A percentile compares a stretch with the other conserved stretches of the same genome.
Conservation (phyloP, 2,888 invertebrate species). For the Pediacus dermestoides region DNA sequence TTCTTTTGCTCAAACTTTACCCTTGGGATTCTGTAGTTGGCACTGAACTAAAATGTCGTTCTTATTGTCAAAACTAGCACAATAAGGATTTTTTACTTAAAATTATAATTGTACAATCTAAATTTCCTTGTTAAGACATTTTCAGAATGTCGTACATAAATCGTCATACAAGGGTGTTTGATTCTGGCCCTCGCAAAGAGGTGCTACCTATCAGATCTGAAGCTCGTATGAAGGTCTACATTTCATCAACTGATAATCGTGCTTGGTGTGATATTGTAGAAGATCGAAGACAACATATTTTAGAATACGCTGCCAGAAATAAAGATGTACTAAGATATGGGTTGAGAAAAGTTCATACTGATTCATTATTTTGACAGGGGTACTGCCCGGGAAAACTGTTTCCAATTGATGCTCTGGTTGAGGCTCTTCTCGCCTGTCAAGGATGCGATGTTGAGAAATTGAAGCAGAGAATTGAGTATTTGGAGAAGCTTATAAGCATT, state of each 20-base stretch:
- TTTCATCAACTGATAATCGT: slow-evolving; percentile 56
- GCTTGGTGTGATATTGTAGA: slow-evolving; percentile 58
- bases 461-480: slow-evolving; percentile 49
- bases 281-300: slow-evolving; percentile 56
- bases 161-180: slow-evolving; percentile 34
- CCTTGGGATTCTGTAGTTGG: no score
- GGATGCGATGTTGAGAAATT: slow-evolving; percentile 54
- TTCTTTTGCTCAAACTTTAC: no score
- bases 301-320: slow-evolving; percentile 43
- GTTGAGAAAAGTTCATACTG: no score
- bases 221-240: slow-evolving; percentile 54
- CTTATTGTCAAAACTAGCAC: no score
- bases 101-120: no score
- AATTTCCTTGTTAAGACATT: no score
- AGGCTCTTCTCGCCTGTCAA: slow-evolving; percentile 47
- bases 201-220: slow-evolving; percentile 52
- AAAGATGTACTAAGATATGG: slow-evolving; percentile 22
- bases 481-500: slow-evolving; percentile 33
- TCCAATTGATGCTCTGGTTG: slow-evolving; percentile 44
- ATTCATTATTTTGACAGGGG: slow-evolving; percentile 27
- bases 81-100: no score
- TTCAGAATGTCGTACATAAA: slow-evolving; percentile 32
- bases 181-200: slow-evolving; percentile 41
- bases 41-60: no score
- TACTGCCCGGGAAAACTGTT: slow-evolving; percentile 40